These are phyloP conservation scores for Nestor notabilis DNA, from an alignment of 2,113 vertebrate genomes.

Conservation along the genomic window DNA sequence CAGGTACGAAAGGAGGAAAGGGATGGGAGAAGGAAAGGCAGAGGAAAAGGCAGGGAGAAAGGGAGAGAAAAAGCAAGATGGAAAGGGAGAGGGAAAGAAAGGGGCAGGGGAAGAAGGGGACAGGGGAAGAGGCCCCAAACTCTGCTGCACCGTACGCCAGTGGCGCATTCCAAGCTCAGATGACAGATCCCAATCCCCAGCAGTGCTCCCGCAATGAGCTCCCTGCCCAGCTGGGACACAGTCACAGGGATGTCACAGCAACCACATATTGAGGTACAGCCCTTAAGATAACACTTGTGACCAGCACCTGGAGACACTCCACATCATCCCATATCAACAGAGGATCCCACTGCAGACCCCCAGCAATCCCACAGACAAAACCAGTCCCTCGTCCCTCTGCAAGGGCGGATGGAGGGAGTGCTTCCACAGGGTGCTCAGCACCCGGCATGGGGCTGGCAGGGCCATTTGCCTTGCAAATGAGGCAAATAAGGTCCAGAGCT, in stretches of 20 bases:
- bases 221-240: not conserved
- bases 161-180: too few species aligned
- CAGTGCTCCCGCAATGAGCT: too few species aligned
- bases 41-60: not conserved
- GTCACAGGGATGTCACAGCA: not conserved
- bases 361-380: not conserved
- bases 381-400: not conserved
- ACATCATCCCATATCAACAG: fast-evolving
- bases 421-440: not conserved
- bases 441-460: not conserved
- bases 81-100: too few species aligned
- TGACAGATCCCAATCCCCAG: too few species aligned
- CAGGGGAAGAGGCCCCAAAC: not conserved
- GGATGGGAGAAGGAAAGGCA: too few species aligned
- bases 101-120: too few species aligned
- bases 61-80: too few species aligned
- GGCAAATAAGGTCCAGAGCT: not conserved
- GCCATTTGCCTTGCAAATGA: constrained; percentile 60
- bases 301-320: not conserved
- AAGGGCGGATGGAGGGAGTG: not conserved
- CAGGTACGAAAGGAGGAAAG: not conserved
- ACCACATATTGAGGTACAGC: fast-evolving
- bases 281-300: fast-evolving
- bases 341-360: not conserved
- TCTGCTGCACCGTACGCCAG: too few species aligned